These are phyloP conservation scores for Sebastiscus albofasciatus DNA, from an alignment of 2,797 vertebrate species.

Conservation along the genomic window DNA sequence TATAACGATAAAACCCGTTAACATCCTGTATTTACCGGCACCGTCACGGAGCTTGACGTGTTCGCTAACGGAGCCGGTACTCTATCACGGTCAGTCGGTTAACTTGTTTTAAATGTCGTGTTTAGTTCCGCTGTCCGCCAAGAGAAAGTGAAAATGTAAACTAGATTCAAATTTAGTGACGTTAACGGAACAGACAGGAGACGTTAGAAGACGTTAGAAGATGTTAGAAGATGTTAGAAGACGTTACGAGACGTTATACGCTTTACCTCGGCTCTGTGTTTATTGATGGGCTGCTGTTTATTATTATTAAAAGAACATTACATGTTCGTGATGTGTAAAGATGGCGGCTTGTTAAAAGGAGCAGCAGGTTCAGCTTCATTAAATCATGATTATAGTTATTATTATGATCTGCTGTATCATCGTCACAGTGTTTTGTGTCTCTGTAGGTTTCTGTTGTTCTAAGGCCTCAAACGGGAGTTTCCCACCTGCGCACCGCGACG, in stretches of 20 bases:
- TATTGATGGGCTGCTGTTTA: not conserved
- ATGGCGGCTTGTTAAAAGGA: not conserved
- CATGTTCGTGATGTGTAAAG: not conserved
- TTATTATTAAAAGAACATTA: not conserved
- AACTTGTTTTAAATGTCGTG: not conserved
- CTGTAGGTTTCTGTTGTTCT: not conserved
- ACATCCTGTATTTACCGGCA: rapidly evolving
- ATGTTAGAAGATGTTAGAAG: no score
- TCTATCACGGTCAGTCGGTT: not conserved
- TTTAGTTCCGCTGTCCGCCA: not conserved
- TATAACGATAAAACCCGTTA: rapidly evolving
- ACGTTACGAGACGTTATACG: no score
- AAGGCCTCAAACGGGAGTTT: not conserved
- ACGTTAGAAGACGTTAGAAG: not conserved
- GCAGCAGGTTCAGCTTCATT: no score
- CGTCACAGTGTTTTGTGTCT: not conserved
- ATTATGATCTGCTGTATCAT: not conserved
- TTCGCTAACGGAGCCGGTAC: not conserved
- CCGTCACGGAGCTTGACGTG: rapidly evolving
- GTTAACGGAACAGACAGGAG: not conserved
- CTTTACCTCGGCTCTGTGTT: not conserved
- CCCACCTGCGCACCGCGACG: not conserved
- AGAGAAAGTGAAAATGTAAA: conserved; percentile 22
- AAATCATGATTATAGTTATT: not conserved
- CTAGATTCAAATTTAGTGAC: not conserved